A percentile compares a stretch with the other conserved stretches of the same genome.
These are phyloP conservation scores for Enteromius anoplus DNA, from an alignment of 2,797 vertebrate genomes.

Conservation along the genomic window DNA sequence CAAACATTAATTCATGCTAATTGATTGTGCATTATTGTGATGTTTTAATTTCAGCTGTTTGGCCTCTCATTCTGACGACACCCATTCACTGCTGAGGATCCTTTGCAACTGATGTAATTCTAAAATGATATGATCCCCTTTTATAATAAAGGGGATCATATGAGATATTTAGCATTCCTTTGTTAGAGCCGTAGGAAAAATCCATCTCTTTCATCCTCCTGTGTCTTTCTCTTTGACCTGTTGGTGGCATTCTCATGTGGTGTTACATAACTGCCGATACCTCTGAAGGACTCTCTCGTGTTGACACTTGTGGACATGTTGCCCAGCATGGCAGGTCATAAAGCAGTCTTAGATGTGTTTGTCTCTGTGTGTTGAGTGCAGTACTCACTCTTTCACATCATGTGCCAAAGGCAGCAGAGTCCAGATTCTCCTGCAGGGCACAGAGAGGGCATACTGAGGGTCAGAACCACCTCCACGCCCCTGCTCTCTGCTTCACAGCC, in stretches of 20 bases:
- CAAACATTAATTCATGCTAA: background rate
- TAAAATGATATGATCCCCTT: background rate
- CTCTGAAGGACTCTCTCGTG: slow-evolving; percentile 8
- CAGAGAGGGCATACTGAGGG: slow-evolving; percentile 26
- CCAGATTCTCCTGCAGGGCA: slow-evolving; percentile 46
- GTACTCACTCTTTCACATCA: slow-evolving; percentile 45
- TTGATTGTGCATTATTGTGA: background rate
- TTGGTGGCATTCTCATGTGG: background rate
- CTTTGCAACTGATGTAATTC: too few relatives aligned
- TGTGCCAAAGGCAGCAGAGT: slow-evolving; percentile 55
- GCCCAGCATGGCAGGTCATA: slow-evolving; percentile 10
- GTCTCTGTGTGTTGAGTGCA: slow-evolving; percentile 27
- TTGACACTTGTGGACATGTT: slow-evolving; percentile 8
- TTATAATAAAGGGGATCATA: background rate
- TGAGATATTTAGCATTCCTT: slow-evolving; percentile 7
- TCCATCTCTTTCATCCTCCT: background rate
- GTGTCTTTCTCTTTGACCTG: background rate
- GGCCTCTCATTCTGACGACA: background rate
- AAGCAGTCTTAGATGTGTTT: background rate
- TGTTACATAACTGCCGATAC: slow-evolving; percentile 10
- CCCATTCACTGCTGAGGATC: background rate
- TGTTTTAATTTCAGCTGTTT: background rate
- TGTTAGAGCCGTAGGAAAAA: background rate
- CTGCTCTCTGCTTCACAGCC: background rate
- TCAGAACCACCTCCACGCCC: slow-evolving; percentile 4